Evolutionary conservation across 2,797 vertebrate genomes (phyloP), one percentile per base, ranked within the genome.

Genomic region (Sebastes taczanowskii): DNA sequence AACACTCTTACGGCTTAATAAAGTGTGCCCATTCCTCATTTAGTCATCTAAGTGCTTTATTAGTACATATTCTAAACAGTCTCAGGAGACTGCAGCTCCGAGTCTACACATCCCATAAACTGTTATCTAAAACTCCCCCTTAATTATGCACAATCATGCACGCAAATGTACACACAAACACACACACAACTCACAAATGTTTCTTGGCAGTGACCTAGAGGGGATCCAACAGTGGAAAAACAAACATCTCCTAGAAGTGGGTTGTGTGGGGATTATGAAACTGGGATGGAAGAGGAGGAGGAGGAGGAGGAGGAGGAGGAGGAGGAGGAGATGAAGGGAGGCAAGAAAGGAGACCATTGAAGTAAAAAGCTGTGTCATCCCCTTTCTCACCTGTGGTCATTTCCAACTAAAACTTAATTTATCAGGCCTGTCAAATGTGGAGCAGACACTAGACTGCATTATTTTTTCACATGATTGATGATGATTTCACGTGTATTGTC

Each of bases 31-130:
- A 71, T 83, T 85, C 66, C 78, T 88, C 83, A 89, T 86, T 91
- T 88, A 91, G 80, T 86, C 65, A 81, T 80, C 74, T 81, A 86
- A 92, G 84, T 83, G 80, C 88, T 90, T 89, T 86, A 89, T 89
- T 91, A 85, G 85, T 66, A 82, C 52, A 88, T 78, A 82, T 89
- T 89, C 80, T 81, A 84, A 90, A 89, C 53, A 34, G 78, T 89
- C 89, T 88, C 79, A 7, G 46, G 81, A 86, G 90, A 90, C 59
- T 64, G 52, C 66, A 73, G 79, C 72, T 81, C 79, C n/a, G 71
- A 67, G 66, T 75, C 81, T 74, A 80, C 77, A 78, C 66, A 80
- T 79, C 67, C 82, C 58, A 85, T 81, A 83, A 87, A 90, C 73
- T 68, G 27, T 67, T 68, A 87, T 83, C 80, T 83, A 69, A 91